Evolutionary conservation across 92 coral and sea anemone genomes (phyloP), one percentile per base, ranked within the genome.

Genomic region (Heteractis magnifica): DNA sequence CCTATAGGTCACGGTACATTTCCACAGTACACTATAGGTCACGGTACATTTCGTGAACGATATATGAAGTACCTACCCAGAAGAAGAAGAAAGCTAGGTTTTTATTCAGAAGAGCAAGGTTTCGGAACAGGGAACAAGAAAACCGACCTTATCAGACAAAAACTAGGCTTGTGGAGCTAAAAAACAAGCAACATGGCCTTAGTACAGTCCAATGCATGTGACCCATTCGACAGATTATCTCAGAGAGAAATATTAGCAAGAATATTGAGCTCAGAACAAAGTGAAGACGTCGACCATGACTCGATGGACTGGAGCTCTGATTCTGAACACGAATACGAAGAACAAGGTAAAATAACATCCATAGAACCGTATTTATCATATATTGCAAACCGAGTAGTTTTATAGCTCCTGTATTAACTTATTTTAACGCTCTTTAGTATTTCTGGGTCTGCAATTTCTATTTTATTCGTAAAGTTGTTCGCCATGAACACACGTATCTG

Each of bases 191-290:
- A 59, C 11, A 93, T 93, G 97, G 97, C 97, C 62, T 91, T 93
- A 85, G 94, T 90, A 80, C 94, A 93, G 82, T 55, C 90, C 52
- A 93, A 84, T 84, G 81, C 72, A 58, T 79, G 89, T 49, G 83
- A 88, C 55, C 86, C 90, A 60, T 79, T 88, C 79, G 89, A 86
- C 76, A 79, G 92, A 78, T 72, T 91, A 76, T 89, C 94, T 50
- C 97, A 91, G 44, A 91, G 92, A 80, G 91, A 93, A 77, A 87
- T 93, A 65, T 82, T 93, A 58, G 97, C 91, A 53, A 87, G 97
- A 85, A 91, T 93, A 68, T 93, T 93, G 85, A 82, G 93, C 75
- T 85, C 89, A 15, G 87, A 89, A 44, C 91, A 76, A 41, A 74
- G 74, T 19, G 92, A 77, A 76, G 84, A 77, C 15, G 88, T 50